Base-by-base conservation (phyloP, 2,797 vertebrate genomes). In the Malacoctenus gilli region DNA sequence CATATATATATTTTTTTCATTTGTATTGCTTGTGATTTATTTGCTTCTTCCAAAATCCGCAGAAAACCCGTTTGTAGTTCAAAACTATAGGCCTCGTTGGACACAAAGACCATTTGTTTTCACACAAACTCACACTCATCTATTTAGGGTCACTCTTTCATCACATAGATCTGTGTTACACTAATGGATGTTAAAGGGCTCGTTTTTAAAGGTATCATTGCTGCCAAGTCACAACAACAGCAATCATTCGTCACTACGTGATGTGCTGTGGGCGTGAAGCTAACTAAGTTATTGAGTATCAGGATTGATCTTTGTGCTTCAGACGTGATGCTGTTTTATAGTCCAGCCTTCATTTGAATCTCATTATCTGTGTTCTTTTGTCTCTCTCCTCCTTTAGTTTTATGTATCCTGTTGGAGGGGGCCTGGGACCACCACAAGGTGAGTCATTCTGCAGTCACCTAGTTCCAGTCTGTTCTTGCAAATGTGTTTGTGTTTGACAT, bases 371-470 rank as follows among this genome's bases (percentile, higher is more conserved):
- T 68, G 66, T 51, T 38, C 49, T 19, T 36, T 49, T 7, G 59
- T 54, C 25, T 84, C 5, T 16, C 59, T 56, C 25, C 84, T 32
- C 37, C 62, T 77, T 20, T 41, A 99, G 97, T 89, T 99, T 96
- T 80, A 95, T 98, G 90, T 99, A 95, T 92, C 93, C 96, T 23
- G 95, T 98, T 0, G 90, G 94, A 73, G 91, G 95, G 19, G 92
- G 94, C 66, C 83, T 98, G 60, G 95, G 95, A 63, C 91, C 94
- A 12, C 92, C 94, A 59, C 96, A 97, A 94, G 95, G 97, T 99
- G 89, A 31, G 94, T 87, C n/a, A n/a, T n/a, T n/a, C n/a, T n/a
- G n/a, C n/a, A n/a, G n/a, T n/a, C n/a, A n/a, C n/a, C n/a, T n/a
- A n/a, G n/a, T n/a, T n/a, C n/a, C n/a, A n/a, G n/a, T n/a, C n/a